These are phyloP conservation scores for Pollenia griseotomentosa DNA, from an alignment of 2,888 invertebrate species.

Conservation along the genomic window DNA sequence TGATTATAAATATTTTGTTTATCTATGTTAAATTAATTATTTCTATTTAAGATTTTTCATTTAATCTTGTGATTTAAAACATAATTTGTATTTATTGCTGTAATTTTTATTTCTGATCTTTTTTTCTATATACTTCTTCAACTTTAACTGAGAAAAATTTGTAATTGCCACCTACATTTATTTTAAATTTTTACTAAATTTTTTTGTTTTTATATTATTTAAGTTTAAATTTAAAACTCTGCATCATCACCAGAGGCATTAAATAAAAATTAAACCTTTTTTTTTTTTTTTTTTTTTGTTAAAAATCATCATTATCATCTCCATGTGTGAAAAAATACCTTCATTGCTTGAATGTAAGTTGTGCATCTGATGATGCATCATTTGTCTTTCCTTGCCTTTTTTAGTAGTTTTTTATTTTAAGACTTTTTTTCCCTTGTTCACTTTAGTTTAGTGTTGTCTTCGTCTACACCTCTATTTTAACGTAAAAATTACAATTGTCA, in stretches of 20 bases:
- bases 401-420: constrained; percentile 12
- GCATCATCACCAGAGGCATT: constrained; percentile 41
- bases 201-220: not conserved
- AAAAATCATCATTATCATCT: constrained; percentile 34
- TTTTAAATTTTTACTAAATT: not conserved
- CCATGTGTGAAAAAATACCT: constrained; percentile 10
- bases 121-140: not conserved
- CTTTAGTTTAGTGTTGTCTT: not conserved
- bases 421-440: not conserved
- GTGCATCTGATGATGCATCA: constrained; percentile 54
- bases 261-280: constrained; percentile 22
- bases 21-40: not conserved
- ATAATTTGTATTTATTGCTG: constrained; percentile 21
- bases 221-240: not conserved
- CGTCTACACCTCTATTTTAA: constrained; percentile 46
- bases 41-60: not conserved
- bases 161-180: constrained; percentile 63
- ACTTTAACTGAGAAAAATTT: constrained; percentile 45
- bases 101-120: constrained; percentile 1
- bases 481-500: constrained; percentile 61
- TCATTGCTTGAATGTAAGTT: constrained; percentile 21
- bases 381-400: constrained; percentile 63
- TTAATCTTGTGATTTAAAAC: not conserved
- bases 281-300: not conserved
- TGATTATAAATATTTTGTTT: not conserved